phyloP scores from a whole-genome alignment of 1,140 invertebrate genomes.

The Panonychus citri region DNA sequence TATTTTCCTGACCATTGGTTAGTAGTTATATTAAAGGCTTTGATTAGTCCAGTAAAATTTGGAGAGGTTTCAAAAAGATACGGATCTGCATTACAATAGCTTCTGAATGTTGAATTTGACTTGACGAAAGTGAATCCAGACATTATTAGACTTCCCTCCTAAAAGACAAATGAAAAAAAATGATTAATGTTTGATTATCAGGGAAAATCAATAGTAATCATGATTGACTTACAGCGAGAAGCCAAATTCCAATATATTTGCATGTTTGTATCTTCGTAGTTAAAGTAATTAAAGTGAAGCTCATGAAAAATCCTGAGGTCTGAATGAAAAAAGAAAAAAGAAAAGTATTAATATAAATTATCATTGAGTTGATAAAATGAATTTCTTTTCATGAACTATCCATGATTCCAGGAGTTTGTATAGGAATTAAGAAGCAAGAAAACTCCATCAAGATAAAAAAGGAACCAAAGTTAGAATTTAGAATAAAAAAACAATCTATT shows the following conservation, averaged over 20 bases:
- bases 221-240: constrained; percentile 39
- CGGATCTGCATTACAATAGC: constrained; percentile 59
- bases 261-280: constrained; percentile 41
- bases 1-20: constrained; percentile 78
- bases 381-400: too few species aligned
- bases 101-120: constrained; percentile 32
- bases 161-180: not conserved
- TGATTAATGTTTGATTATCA: not conserved
- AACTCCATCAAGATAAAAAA: too few species aligned
- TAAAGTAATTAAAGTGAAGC: constrained; percentile 4
- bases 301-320: constrained; percentile 1
- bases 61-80: constrained; percentile 46
- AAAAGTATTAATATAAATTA: too few species aligned
- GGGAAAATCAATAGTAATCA: not conserved
- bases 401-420: too few species aligned
- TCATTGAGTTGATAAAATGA: too few species aligned
- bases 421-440: too few species aligned
- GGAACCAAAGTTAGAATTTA: too few species aligned
- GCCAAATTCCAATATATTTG: constrained; percentile 78
- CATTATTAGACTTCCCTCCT: constrained; percentile 25
- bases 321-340: not conserved
- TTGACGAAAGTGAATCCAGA: constrained; percentile 47
- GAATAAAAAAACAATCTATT: too few species aligned
- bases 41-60: constrained; percentile 56
- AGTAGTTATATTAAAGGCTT: constrained; percentile 77